Base-by-base conservation (phyloP, 2,797 vertebrate genomes). In the Pelobates cultripes region DNA sequence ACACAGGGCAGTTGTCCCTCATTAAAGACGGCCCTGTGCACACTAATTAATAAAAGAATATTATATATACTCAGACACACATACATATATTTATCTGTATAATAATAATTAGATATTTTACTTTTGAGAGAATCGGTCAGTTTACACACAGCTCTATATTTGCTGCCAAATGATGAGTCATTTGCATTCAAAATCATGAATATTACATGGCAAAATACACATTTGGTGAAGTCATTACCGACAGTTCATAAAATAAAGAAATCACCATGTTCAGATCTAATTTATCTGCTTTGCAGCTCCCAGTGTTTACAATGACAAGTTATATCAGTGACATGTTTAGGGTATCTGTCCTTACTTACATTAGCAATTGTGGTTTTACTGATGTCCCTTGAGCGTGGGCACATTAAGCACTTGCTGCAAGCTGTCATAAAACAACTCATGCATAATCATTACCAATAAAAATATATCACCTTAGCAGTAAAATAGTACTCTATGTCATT, bases 121-220 rank as follows among this genome's bases (percentile, higher is more conserved):
- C 3, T 40, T 64, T 7, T 64, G 3, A 64, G 61, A 10, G 61
- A 40, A 64, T 40, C 61, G 28, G 14, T 64, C 5, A 7, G 61
- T 64, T 40, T 40, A 64, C 55, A 2, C 60, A 28, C 43, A 81
- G 66, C 40, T n/a, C 13, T 74, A 40, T 10, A 13, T 76, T 72
- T 77, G 51, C 67, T 82, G 80, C 74, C 74, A 82, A 61, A 82
- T 43, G 44, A 81, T 81, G 67, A 81, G 67, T 81, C 74, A 82
- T 44, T 63, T 75, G 55, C 77, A 8, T 73, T 82, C 76, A 66
- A 43, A 72, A 55, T 72, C 74, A 82, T 82, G 57, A 82, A 82
- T 82, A 77, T 77, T 82, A 82, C 63, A 82, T 76, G 47, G 43
- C 74, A 55, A 76, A 70, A 71, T n/a, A 71, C 72, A 42, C 60